phyloP scores from a whole-genome alignment of 2,888 invertebrate species.

The Synergus umbraculus region DNA sequence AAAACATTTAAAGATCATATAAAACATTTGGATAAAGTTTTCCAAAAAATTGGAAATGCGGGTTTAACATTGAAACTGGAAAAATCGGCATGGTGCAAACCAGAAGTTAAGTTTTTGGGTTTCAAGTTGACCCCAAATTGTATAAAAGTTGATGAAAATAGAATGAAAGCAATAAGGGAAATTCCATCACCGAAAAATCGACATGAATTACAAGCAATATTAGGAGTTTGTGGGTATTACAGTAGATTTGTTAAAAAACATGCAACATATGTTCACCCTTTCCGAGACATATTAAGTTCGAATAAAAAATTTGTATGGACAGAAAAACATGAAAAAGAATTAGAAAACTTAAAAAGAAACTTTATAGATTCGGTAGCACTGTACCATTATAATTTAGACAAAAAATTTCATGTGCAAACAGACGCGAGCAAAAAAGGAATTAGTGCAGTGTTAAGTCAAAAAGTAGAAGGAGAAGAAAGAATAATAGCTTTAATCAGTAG shows the following conservation, averaged over 20 bases:
- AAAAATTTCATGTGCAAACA: neutral
- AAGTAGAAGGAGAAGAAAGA: neutral
- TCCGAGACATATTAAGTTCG: too few species aligned
- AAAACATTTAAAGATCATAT: too few species aligned
- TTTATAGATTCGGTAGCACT: slow-evolving; percentile 9
- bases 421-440: neutral
- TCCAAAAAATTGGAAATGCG: neutral
- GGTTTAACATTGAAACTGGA: slow-evolving; percentile 39
- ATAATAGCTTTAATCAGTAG: neutral
- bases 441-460: neutral
- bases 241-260: slow-evolving; percentile 3
- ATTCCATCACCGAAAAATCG: slow-evolving; percentile 16
- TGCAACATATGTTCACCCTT: too few species aligned
- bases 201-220: neutral
- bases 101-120: slow-evolving; percentile 30
- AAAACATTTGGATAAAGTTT: too few species aligned
- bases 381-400: neutral
- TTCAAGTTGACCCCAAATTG: slow-evolving; percentile 14
- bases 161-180: slow-evolving; percentile 14
- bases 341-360: neutral
- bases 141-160: slow-evolving; percentile 7
- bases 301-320: too few species aligned
- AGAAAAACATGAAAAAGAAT: too few species aligned
- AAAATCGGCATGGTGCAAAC: slow-evolving; percentile 35
- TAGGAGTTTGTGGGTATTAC: slow-evolving; percentile 22